These are phyloP conservation scores for Argopecten irradians DNA, from an alignment of 1,140 invertebrate genomes.

Conservation along the genomic window DNA sequence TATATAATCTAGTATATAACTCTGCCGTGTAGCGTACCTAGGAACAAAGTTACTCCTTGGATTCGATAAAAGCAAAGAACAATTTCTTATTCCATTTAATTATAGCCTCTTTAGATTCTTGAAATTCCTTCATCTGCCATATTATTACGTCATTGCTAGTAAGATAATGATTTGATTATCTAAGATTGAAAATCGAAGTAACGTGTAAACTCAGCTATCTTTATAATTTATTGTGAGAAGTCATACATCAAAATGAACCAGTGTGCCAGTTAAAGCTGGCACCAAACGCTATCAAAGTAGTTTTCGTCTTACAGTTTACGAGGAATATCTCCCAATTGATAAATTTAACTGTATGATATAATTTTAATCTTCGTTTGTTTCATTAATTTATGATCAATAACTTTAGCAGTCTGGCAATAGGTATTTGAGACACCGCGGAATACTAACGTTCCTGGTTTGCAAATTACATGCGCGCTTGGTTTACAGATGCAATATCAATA, in stretches of 20 bases:
- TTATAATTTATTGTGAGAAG: slow-evolving; percentile 2
- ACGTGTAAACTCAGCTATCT: slow-evolving; percentile 9
- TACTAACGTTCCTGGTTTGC: not conserved
- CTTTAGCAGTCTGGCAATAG: not conserved
- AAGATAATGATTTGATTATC: slow-evolving; percentile 19
- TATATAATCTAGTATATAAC: not conserved
- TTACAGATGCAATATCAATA: slow-evolving; percentile 54
- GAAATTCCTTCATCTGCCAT: slow-evolving; percentile 21
- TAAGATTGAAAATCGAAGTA: slow-evolving; percentile 17
- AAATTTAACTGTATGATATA: slow-evolving; percentile 23
- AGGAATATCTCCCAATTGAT: slow-evolving; percentile 18
- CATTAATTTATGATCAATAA: slow-evolving; percentile 23
- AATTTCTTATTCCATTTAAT: slow-evolving; percentile 11
- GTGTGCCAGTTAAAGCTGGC: not conserved
- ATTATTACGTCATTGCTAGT: not conserved
- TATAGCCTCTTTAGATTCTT: slow-evolving; percentile 4
- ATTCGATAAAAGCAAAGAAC: not conserved
- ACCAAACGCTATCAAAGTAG: not conserved
- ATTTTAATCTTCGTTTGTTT: slow-evolving; percentile 23
- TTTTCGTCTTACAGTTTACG: not conserved
- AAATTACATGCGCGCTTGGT: slow-evolving; percentile 50
- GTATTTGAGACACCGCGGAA: not conserved
- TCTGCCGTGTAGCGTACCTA: not conserved
- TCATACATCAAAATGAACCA: not conserved
- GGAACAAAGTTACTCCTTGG: not conserved